Evolutionary conservation across 1,140 invertebrate species (phyloP), one percentile per base, ranked within the genome.

Genomic region (Penaeus japonicus): DNA sequence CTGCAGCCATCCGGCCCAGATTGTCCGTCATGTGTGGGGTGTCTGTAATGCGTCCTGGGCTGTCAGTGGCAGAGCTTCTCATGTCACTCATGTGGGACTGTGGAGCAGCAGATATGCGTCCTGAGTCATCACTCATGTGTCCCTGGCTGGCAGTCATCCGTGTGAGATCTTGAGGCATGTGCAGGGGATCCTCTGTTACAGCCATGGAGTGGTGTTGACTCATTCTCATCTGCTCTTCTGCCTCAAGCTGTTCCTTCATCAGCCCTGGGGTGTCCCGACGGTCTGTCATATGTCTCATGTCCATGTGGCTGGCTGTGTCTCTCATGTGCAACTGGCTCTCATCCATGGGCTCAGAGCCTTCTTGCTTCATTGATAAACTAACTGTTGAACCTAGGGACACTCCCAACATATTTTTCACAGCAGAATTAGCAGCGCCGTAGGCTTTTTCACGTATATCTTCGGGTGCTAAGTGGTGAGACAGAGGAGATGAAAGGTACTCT

Each of bases 91-190:
- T 90, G 62, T 90, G 89, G 4, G 86, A 86, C 62, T 90, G 90
- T 35, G 90, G 84, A 17, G 85, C 88, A n/a, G 84, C 82, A 24
- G 84, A 81, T 57, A 89, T 89, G n/a, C 87, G 79, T 22, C 82
- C 89, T 32, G 84, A 89, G 55, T 84, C 89, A 81, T 90, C 90
- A 54, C 82, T 90, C 88, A 90, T 90, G 65, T 89, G 85, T 27
- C 85, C 79, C 39, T 89, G 89, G 62, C 78, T 87, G 70, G 90
- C 87, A n/a, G 90, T 86, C 90, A 90, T 90, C 24, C 90, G 88
- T 12, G 90, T 90, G 12, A 90, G 90, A 84, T 90, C 90, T 73
- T 90, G 90, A 3, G 90, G 90, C 84, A 90, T 89, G 53, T 90
- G 90, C 7, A 90, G 81, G 22, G 88, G n/a, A 27, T 90, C 90